These are phyloP conservation scores for Dendrolimus houi DNA, from an alignment of 2,888 invertebrate genomes.

Conservation along the genomic window DNA sequence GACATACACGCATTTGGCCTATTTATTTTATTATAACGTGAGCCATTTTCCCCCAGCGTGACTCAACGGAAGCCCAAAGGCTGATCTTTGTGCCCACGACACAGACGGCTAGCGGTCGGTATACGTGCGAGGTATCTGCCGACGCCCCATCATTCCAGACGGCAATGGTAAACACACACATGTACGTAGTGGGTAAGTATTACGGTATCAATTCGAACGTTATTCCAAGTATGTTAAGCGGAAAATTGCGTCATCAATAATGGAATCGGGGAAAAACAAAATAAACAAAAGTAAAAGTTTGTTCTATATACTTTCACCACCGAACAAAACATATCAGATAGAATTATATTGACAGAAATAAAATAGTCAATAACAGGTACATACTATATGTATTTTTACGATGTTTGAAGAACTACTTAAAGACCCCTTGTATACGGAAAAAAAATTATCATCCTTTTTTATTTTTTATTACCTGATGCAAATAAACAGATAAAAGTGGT, in stretches of 20 bases:
- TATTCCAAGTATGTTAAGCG: not conserved
- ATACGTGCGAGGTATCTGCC: slow-evolving; percentile 84
- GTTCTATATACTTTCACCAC: not conserved
- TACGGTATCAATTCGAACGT: not conserved
- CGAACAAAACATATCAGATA: not conserved
- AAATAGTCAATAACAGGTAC: too few species aligned
- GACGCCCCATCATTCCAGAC: slow-evolving; percentile 84
- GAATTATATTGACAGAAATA: too few species aligned
- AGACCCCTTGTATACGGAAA: too few species aligned
- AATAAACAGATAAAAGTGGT: too few species aligned
- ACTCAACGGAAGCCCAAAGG: slow-evolving; percentile 60
- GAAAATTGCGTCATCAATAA: slow-evolving; percentile 1
- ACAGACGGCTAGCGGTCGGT: slow-evolving; percentile 79
- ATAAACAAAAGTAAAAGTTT: not conserved
- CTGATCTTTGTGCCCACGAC: slow-evolving; percentile 80
- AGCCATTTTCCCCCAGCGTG: slow-evolving; percentile 24
- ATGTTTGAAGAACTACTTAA: too few species aligned
- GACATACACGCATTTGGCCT: too few species aligned
- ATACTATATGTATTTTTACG: too few species aligned
- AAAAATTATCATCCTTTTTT: too few species aligned
- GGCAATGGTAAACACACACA: slow-evolving; percentile 76
- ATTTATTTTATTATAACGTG: too few species aligned
- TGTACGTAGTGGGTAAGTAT: slow-evolving; percentile 84
- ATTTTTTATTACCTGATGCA: too few species aligned
- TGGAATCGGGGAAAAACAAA: not conserved